Evolutionary conservation across 2,888 invertebrate species (phyloP).

Genomic region (Synergus gifuensis): DNA sequence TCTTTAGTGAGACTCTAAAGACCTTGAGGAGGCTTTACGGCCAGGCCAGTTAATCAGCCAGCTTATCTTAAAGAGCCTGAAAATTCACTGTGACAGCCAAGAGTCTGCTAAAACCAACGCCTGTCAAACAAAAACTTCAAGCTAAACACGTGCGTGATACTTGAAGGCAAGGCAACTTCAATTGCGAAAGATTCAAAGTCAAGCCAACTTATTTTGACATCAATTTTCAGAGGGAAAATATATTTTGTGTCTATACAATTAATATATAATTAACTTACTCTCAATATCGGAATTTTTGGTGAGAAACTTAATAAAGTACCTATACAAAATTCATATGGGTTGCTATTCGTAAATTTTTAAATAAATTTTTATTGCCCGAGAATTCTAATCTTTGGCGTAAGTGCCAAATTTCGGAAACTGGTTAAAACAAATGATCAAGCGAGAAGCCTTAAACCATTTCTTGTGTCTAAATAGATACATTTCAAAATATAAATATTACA

Average conservation of each 20-base stretch:
- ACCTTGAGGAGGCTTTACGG: conserved; percentile 10
- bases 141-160: not conserved
- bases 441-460: no score
- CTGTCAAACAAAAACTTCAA: conserved; percentile 27
- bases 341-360: no score
- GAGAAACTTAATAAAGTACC: no score
- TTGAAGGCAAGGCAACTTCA: conserved; percentile 10
- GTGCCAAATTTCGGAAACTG: no score
- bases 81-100: conserved; percentile 30
- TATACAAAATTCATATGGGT: no score
- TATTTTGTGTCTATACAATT: not conserved
- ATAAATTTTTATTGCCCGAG: no score
- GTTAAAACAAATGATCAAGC: no score
- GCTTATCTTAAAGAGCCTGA: conserved; percentile 29
- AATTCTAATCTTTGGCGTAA: no score
- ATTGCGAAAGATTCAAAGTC: not conserved
- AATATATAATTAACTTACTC: no score
- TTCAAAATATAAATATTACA: no score
- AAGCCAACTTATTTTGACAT: not conserved
- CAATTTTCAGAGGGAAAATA: not conserved
- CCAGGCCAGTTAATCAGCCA: conserved; percentile 24
- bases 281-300: no score
- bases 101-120: conserved; percentile 16
- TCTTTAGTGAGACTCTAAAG: not conserved
- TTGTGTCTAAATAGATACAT: no score